A percentile compares a stretch with the other conserved stretches of the same genome.
Conservation (phyloP, 2,113 vertebrate genomes). For the Ovis canadensis region DNA sequence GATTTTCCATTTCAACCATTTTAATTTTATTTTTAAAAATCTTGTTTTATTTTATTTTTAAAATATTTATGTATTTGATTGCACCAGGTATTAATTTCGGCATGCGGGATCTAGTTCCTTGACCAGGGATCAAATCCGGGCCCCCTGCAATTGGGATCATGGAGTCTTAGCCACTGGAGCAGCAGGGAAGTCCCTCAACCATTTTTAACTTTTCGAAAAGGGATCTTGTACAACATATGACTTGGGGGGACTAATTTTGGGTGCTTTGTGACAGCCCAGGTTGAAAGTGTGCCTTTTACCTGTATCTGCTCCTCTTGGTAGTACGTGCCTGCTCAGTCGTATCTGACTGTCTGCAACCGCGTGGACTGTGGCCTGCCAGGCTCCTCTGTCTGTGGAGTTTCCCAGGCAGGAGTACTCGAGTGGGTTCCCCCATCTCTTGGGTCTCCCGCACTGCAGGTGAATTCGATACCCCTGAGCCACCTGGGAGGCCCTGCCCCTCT, state of each 20-base stretch:
- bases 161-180: neutral
- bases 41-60: neutral
- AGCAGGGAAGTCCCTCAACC: neutral
- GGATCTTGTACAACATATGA: neutral
- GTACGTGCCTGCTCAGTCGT: neutral
- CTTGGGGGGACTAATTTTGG: neutral
- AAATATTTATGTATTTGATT: neutral
- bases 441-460: neutral
- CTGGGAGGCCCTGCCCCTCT: neutral
- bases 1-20: neutral
- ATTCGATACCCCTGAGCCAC: neutral
- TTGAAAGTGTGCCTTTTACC: neutral
- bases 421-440: neutral
- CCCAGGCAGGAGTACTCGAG: neutral
- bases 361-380: neutral
- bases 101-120: neutral
- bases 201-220: neutral
- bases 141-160: neutral
- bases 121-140: neutral
- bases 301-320: neutral
- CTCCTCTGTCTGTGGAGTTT: neutral
- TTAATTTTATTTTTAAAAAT: neutral
- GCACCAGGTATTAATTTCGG: neutral
- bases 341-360: neutral
- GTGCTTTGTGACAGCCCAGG: neutral